phyloP scores from a whole-genome alignment of 1,140 invertebrate species.

The Bilobella aurantiaca region DNA sequence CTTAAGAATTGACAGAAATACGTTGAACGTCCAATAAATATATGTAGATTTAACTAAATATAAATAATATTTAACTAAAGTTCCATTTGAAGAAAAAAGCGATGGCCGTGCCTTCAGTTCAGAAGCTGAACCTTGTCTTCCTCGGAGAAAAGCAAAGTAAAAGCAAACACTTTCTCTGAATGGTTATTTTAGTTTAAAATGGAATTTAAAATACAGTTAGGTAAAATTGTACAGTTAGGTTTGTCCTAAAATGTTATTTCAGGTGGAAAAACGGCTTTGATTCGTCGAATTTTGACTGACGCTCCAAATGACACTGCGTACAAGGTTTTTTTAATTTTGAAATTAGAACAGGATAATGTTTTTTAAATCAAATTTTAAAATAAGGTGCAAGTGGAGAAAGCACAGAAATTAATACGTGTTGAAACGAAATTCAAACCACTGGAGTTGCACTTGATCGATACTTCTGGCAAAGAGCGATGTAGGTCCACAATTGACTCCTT shows the following conservation, averaged over 20 bases:
- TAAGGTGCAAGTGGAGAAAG: not conserved
- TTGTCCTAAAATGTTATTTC: too few relatives aligned
- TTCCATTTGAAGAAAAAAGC: too few relatives aligned
- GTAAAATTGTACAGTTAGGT: too few relatives aligned
- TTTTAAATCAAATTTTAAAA: not conserved
- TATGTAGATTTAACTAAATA: too few relatives aligned
- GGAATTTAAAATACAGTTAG: not conserved
- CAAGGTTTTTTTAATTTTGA: not conserved
- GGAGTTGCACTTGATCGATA: constrained; percentile 1
- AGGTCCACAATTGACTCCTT: not conserved
- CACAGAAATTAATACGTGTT: not conserved
- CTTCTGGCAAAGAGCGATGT: not conserved
- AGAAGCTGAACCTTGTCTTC: not conserved
- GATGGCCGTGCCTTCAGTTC: too few relatives aligned
- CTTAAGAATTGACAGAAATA: too few relatives aligned
- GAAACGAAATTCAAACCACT: not conserved
- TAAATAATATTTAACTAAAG: too few relatives aligned
- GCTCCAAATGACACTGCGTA: not conserved
- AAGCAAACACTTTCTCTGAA: not conserved
- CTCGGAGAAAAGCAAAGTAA: not conserved
- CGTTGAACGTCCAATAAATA: too few relatives aligned
- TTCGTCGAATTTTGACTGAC: not conserved
- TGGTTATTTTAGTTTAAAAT: not conserved
- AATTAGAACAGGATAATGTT: not conserved
- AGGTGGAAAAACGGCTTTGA: constrained; percentile 8